These are phyloP conservation scores for Ramphastos sulfuratus DNA, from an alignment of 2,113 vertebrate genomes.

Conservation along the genomic window DNA sequence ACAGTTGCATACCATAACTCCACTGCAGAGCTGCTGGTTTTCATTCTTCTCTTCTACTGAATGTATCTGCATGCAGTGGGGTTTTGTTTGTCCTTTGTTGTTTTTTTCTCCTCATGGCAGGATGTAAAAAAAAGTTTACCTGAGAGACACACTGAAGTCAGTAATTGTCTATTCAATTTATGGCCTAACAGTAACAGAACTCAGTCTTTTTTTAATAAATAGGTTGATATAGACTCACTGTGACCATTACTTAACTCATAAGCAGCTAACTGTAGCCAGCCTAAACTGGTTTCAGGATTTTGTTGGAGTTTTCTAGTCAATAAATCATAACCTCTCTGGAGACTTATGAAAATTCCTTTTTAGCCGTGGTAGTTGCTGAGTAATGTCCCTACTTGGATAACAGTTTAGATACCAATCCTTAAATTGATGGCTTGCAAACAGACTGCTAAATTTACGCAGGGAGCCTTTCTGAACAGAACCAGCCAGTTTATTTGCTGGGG, in stretches of 20 bases:
- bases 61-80: fast-evolving
- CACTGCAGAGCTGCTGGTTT: neutral
- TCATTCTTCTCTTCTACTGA: neutral
- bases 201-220: neutral
- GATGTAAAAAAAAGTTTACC: neutral
- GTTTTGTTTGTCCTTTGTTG: neutral
- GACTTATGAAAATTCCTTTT: slow-evolving; percentile 62
- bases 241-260: slow-evolving; percentile 35
- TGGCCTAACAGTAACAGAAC: neutral
- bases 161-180: neutral
- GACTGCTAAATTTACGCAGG: slow-evolving; percentile 23
- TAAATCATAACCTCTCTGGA: slow-evolving; percentile 61
- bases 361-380: slow-evolving; percentile 30
- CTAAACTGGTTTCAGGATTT: slow-evolving; percentile 13
- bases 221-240: neutral
- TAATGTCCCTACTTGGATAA: slow-evolving; percentile 61
- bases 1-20: neutral
- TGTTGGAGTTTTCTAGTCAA: slow-evolving; percentile 45
- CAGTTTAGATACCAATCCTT: slow-evolving; percentile 53
- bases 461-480: slow-evolving; percentile 6
- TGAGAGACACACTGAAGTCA: neutral
- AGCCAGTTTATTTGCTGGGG: neutral
- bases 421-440: slow-evolving; percentile 52
- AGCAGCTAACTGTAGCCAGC: slow-evolving; percentile 25
- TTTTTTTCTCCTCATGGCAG: fast-evolving